Base-by-base conservation (phyloP, 2,797 vertebrate species). In the Spheniscus humboldti region DNA sequence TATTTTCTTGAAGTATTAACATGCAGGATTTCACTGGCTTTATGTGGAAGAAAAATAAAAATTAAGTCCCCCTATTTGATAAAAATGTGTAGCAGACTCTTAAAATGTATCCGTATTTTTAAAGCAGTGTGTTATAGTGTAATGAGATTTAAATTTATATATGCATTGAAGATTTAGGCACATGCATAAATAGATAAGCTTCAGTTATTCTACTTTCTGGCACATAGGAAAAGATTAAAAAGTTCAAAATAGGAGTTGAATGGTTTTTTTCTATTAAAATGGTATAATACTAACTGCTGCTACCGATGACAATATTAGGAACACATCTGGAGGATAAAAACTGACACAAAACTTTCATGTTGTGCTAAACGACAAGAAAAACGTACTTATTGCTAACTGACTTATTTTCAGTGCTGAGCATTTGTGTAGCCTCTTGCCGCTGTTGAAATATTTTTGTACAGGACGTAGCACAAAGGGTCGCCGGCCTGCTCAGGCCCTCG, bases 1-100 rank as follows among this genome's bases (percentile, higher is more conserved):
- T 97, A 97, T 97, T 97, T 95, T 93, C 97, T 95, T 95, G 77
- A 97, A 97, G 94, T 94, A 96, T 96, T 97, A 97, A 97, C 91
- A 97, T 93, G 74, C 91, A 96, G 92, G 96, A 96, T 97, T 97
- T 87, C 16, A 13, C 86, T 95, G 97, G 85, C 91, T 97, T 97
- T 97, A 82, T 80, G 86, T 84, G 88, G 63, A 93, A 97, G 79
- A 71, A 97, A 91, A 95, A 96, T 94, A 97, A 95, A 97, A 97
- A 90, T 95, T 82, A 96, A 96, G 93, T 92, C 78, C 86, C 91
- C 87, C 81, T 95, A 57, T 90, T 97, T 97, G 95, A 96, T 91
- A 97, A 96, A 96, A 96, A 92, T 85, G 67, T 95, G 92, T 94
- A 95, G 71, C 94, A 95, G 95, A 31, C 67, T 79, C 97, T 98